Evolutionary conservation across 2,113 vertebrate species (phyloP).

Genomic region (Zosterops lateralis): DNA sequence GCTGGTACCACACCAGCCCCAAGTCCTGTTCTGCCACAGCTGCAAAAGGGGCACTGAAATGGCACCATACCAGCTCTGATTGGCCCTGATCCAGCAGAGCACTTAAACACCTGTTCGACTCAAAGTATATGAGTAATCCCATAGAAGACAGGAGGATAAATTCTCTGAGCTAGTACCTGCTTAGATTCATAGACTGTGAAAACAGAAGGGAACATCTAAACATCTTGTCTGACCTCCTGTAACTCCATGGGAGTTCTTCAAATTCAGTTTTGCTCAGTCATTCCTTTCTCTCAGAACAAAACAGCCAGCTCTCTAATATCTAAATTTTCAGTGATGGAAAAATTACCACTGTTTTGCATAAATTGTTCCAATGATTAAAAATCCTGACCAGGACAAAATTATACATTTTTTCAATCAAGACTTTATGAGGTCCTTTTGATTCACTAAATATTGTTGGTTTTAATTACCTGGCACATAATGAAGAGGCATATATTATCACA

Average conservation of each 20-base stretch:
- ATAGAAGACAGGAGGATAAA: slow-evolving; percentile 38
- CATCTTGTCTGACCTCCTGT: slow-evolving; percentile 24
- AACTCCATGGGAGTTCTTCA: neutral
- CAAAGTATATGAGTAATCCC: slow-evolving; percentile 32
- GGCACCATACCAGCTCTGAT: neutral
- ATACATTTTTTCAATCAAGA: neutral
- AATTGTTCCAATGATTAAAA: neutral
- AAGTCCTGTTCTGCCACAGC: neutral
- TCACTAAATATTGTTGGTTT: neutral
- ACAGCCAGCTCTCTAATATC: neutral
- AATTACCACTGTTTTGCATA: neutral
- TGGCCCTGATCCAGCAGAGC: slow-evolving; percentile 29
- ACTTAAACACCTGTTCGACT: slow-evolving; percentile 46
- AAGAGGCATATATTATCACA: neutral
- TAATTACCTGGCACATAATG: neutral
- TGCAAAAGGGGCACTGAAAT: slow-evolving; percentile 6
- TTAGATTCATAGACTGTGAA: slow-evolving; percentile 10
- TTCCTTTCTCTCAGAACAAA: neutral
- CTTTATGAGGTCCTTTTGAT: neutral
- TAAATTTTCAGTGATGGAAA: neutral
- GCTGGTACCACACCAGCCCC: neutral
- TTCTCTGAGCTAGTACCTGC: slow-evolving; percentile 13
- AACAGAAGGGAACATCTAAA: slow-evolving; percentile 41
- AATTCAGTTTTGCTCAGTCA: neutral
- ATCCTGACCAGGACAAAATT: neutral